Conservation (phyloP, 2,888 invertebrate genomes). For the Lampropteryx suffumata region DNA sequence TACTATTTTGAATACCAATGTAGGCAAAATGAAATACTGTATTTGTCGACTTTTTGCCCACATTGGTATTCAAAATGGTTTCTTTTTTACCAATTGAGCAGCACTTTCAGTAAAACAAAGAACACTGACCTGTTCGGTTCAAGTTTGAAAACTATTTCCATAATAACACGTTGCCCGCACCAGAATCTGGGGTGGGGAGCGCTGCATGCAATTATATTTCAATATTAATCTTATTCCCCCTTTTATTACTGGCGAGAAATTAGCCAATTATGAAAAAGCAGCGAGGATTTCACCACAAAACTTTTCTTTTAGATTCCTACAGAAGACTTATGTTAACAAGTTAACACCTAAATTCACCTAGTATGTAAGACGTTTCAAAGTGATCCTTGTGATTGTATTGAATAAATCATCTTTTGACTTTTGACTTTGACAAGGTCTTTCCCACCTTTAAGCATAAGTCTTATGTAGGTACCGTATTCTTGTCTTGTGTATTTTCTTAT, state of each 20-base stretch:
- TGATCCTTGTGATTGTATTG: no score
- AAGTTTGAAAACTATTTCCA: constrained; percentile 66
- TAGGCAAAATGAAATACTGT: constrained; percentile 17
- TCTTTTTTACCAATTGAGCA: constrained; percentile 50
- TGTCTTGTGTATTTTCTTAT: no score
- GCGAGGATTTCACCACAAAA: constrained; percentile 19
- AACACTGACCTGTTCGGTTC: constrained; percentile 57
- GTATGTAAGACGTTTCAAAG: no score
- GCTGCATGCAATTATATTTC: constrained; percentile 68
- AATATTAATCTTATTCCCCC: constrained; percentile 56
- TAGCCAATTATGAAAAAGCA: constrained; percentile 36
- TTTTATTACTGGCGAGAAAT: constrained; percentile 46
- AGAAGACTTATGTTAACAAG: no score
- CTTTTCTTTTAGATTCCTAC: neutral
- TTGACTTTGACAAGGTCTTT: no score
- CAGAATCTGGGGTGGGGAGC: constrained; percentile 36
- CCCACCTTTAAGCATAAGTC: no score
- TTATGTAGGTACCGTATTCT: no score
- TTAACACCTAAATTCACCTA: no score
- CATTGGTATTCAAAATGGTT: constrained; percentile 41
- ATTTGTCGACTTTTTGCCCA: constrained; percentile 22
- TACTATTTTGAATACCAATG: no score
- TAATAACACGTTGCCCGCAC: constrained; percentile 61
- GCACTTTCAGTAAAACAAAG: constrained; percentile 62
- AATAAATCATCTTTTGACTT: no score